Percentiles rank a stretch among this genome's conserved stretches.
Conservation (phyloP, 2,797 vertebrate species). For the Craterocephalus amniculus region DNA sequence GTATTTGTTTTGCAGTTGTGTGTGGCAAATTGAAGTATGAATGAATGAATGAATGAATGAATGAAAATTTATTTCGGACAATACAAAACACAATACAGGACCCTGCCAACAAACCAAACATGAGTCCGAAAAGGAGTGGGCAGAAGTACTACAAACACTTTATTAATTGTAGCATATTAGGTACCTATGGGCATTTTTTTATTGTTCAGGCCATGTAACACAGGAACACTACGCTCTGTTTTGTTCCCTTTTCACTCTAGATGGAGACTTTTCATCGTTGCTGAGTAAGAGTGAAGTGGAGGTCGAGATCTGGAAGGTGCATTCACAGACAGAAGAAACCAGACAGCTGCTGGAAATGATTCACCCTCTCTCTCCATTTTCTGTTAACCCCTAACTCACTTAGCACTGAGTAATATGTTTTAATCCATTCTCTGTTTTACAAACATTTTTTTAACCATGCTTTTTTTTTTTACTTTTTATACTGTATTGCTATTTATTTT, state of each 20-base stretch:
- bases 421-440: conserved; percentile 3
- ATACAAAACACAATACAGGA: too few relatives aligned
- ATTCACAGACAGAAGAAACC: conserved; percentile 63
- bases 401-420: not conserved
- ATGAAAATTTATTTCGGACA: too few relatives aligned
- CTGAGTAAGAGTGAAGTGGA: conserved; percentile 53
- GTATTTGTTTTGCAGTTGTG: conserved; percentile 10
- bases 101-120: too few relatives aligned
- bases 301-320: conserved; percentile 51
- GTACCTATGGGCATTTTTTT: not conserved
- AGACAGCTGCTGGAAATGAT: conserved; percentile 58
- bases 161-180: not conserved
- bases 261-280: conserved; percentile 55
- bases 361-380: conserved; percentile 31
- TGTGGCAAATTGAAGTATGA: too few relatives aligned
- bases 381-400: conserved; percentile 23
- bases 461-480: conserved; percentile 26
- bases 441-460: not conserved
- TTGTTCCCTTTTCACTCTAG: conserved; percentile 49
- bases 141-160: not conserved
- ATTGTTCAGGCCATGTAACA: not conserved
- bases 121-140: too few relatives aligned
- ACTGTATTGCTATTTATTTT: conserved; percentile 8
- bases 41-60: too few relatives aligned
- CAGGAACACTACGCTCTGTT: not conserved